phyloP scores from a whole-genome alignment of 2,797 vertebrate genomes.

The Aphelocoma californica region DNA sequence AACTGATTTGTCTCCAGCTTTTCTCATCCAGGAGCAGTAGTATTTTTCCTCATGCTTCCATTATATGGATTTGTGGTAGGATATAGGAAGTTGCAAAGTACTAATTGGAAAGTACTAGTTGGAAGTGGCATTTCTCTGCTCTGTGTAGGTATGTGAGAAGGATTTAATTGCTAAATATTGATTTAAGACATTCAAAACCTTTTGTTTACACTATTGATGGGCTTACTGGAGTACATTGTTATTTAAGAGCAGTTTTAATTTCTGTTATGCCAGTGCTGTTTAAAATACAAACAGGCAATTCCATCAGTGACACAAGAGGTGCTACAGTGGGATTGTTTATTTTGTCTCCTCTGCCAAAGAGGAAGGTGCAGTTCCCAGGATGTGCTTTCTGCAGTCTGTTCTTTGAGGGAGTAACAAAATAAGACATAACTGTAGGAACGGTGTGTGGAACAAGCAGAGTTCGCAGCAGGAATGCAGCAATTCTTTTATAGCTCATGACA shows the following conservation, averaged over 20 bases:
- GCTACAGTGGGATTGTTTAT: background rate
- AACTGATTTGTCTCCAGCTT: background rate
- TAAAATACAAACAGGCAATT: background rate
- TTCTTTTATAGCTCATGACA: background rate
- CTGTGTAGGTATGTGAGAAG: background rate
- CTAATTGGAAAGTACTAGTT: background rate
- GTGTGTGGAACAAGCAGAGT: background rate
- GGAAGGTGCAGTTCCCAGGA: background rate
- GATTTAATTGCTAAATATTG: background rate
- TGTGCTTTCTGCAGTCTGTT: background rate
- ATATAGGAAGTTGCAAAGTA: background rate
- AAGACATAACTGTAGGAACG: background rate
- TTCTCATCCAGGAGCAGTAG: background rate
- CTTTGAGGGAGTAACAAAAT: background rate
- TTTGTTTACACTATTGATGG: background rate
- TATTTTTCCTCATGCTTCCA: background rate
- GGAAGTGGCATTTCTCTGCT: background rate
- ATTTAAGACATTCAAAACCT: background rate
- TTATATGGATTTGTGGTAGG: background rate
- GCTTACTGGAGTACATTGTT: background rate
- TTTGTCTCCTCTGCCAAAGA: background rate
- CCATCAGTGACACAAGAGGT: background rate
- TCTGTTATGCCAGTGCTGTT: background rate
- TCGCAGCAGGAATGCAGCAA: slow-evolving; percentile 1
- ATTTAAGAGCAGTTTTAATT: background rate